Evolutionary conservation across 2,888 invertebrate genomes (phyloP).

Genomic region (Phorcus lineatus): DNA sequence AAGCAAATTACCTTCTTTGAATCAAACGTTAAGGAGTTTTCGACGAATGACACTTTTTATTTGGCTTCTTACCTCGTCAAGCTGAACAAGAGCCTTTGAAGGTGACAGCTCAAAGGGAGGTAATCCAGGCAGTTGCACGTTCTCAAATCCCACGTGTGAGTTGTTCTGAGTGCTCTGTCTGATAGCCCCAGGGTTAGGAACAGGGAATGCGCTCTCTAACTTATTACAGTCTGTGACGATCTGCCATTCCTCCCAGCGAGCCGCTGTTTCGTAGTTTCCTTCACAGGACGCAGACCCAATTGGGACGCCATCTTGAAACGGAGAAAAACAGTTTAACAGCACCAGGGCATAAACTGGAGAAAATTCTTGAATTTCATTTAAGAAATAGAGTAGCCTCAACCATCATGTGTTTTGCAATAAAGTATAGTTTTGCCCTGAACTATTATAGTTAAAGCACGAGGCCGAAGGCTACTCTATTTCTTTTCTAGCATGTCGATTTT

Average conservation of each 20-base stretch:
- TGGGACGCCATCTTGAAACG: constrained; percentile 32
- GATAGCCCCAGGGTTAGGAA: constrained; percentile 30
- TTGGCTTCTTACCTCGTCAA: constrained; percentile 27
- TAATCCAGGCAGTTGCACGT: neutral
- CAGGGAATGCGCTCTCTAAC: neutral
- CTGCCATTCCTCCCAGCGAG: constrained; percentile 54
- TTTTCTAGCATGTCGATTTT: too few species aligned
- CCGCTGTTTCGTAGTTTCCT: constrained; percentile 57
- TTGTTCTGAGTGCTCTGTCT: constrained; percentile 26
- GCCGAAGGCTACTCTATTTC: too few species aligned
- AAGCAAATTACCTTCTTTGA: too few species aligned
- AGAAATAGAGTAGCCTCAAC: too few species aligned
- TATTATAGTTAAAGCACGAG: too few species aligned
- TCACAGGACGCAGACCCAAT: constrained; percentile 57
- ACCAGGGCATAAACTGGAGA: too few species aligned
- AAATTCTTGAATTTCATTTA: too few species aligned
- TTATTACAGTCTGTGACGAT: constrained; percentile 37
- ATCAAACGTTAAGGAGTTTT: too few species aligned
- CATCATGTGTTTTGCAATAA: too few species aligned
- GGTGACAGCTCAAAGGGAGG: neutral
- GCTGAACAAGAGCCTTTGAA: constrained; percentile 14
- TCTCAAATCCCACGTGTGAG: neutral
- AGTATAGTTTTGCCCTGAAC: too few species aligned
- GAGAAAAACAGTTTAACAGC: neutral
- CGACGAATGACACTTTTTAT: neutral